A percentile compares a stretch with the other conserved stretches of the same genome.
phyloP scores from a whole-genome alignment of 2,797 vertebrate genomes.

The Enteromius argenteus region DNA sequence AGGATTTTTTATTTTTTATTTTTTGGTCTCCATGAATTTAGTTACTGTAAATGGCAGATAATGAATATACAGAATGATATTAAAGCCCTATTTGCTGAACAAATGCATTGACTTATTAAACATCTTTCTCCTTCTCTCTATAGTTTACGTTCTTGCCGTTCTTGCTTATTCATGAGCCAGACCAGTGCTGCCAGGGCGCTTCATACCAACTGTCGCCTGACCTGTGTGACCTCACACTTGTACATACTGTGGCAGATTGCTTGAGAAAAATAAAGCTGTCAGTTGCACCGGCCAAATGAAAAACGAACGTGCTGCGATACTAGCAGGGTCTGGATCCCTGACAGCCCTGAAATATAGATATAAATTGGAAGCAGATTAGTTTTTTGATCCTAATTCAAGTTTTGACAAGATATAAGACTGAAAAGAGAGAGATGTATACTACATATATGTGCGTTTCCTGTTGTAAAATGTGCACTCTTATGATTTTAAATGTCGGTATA shows the following conservation, averaged over 20 bases:
- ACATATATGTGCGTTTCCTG: constrained; percentile 51
- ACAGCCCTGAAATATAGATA: constrained; percentile 99
- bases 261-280: constrained; percentile 99
- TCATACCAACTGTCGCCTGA: constrained; percentile 83
- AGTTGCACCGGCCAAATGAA: constrained; percentile 96
- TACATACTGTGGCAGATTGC: constrained; percentile 97
- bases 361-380: constrained; percentile 98
- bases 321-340: constrained; percentile 83
- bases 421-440: constrained; percentile 58
- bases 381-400: constrained; percentile 95
- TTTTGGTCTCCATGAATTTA: background rate
- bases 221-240: constrained; percentile 89
- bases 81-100: constrained; percentile 12
- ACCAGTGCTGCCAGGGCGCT: constrained; percentile 86
- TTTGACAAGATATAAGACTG: constrained; percentile 89
- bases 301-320: constrained; percentile 90
- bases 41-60: constrained; percentile 15
- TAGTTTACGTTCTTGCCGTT: background rate
- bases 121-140: background rate
- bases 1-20: constrained; percentile 1
- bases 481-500: background rate
- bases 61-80: constrained; percentile 10
- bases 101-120: background rate
- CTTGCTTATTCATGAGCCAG: constrained; percentile 65
- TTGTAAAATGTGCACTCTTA: constrained; percentile 46